Percentiles rank a stretch among this genome's conserved stretches.
Evolutionary conservation across 2,797 vertebrate species (phyloP).

Genomic region (Acanthopagrus latus): DNA sequence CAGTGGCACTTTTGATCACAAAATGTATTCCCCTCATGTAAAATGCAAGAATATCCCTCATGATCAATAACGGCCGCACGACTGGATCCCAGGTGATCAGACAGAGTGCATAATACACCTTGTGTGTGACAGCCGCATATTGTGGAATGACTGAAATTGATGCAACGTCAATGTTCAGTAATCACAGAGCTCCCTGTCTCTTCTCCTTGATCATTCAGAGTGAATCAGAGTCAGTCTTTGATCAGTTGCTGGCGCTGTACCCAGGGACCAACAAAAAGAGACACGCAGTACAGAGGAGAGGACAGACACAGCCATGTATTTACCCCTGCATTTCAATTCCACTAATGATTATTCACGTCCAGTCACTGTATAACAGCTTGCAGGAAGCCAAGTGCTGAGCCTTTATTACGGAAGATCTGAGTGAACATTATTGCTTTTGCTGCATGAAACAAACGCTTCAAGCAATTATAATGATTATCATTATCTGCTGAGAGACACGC

Average conservation of each 20-base stretch:
- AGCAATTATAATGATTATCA: constrained; percentile 84
- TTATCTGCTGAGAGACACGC: constrained; percentile 82
- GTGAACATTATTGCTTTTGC: constrained; percentile 83
- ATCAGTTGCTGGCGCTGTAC: constrained; percentile 73
- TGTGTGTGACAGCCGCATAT: constrained; percentile 63
- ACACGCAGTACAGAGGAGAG: constrained; percentile 69
- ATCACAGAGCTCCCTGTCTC: constrained; percentile 78
- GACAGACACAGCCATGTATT: constrained; percentile 72
- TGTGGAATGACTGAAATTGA: constrained; percentile 77
- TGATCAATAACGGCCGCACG: constrained; percentile 67
- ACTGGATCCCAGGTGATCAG: constrained; percentile 69
- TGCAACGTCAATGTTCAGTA: constrained; percentile 74
- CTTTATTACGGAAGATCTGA: constrained; percentile 82
- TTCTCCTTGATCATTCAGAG: constrained; percentile 78
- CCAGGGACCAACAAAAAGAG: constrained; percentile 71
- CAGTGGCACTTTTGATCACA: constrained; percentile 65
- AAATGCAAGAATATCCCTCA: constrained; percentile 68
- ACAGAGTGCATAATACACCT: constrained; percentile 62
- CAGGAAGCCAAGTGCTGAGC: constrained; percentile 74
- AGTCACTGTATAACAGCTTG: constrained; percentile 77
- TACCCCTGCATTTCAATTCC: constrained; percentile 80
- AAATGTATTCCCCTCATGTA: constrained; percentile 65
- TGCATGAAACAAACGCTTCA: constrained; percentile 81
- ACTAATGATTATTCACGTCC: constrained; percentile 82
- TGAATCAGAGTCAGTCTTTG: constrained; percentile 80